Base-by-base conservation (phyloP, 2,888 invertebrate species). In the Bibio marci region DNA sequence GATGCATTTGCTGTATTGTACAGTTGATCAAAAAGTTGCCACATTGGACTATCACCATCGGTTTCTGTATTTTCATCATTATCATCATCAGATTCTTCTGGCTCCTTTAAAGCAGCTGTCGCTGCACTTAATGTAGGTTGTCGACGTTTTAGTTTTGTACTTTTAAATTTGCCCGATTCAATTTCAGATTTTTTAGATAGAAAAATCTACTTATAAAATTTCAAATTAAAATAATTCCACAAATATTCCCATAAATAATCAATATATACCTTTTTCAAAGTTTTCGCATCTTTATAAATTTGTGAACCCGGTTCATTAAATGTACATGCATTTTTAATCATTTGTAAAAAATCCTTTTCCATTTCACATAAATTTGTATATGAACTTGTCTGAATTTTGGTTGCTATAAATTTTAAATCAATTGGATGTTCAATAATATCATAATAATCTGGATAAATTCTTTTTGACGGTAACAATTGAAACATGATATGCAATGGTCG, bases 271-370 rank as follows among this genome's bases (percentile, higher is more conserved):
- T 83, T 87, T 54, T 86, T 83, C 39, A 97, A 62, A 18, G 77
- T 69, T 54, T 87, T 88, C 1, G 95, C 92, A 62, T 94, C 91
- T 62, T 90, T 92, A 56, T 92, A 95, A 49, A 97, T 94, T 56
- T 82, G 81, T 12, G 94, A 94, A 3, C 91, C 91, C 0, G 97
- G 91, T 54, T 95, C 95, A 58, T 97, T 97, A 55, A 92, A 98
- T 14, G 76, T 69, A 56, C 92, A 94, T 0, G 97, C 97, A 61
- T 98, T 98, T 47, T 82, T 79, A 35, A 86, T 85, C 83, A 98
- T 87, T 38, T 86, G 66, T 46, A 80, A 59, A 30, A 98, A 62
- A 66, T 98, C 97, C 44, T 76, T 77, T 58, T 94, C 94, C 67
- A 98, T 69, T 40, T 92, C 90, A 34, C 66, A 65, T 27, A 97